phyloP scores from a whole-genome alignment of 2,888 invertebrate species.

The Apodemia mormo region DNA sequence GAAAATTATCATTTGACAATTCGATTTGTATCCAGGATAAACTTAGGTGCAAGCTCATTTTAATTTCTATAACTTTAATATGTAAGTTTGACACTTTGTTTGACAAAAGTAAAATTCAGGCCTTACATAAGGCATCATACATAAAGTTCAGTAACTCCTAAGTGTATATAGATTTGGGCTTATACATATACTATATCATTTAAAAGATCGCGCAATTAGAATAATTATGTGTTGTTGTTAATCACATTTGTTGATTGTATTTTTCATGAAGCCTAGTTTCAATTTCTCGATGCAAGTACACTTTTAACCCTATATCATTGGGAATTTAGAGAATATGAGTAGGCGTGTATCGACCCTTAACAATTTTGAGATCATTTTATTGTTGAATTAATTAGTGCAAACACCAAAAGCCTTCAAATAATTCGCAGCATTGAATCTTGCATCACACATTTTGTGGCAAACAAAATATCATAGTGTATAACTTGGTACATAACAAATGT shows the following conservation, averaged over 20 bases:
- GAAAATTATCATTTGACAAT: not conserved
- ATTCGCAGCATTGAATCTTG: not conserved
- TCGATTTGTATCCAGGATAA: no score
- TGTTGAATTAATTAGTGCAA: not conserved
- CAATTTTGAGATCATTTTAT: not conserved
- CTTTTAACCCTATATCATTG: not conserved
- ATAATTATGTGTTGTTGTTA: no score
- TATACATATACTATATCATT: not conserved
- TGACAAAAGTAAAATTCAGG: not conserved
- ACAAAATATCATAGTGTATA: conserved; percentile 15
- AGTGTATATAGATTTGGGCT: not conserved
- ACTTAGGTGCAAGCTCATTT: no score
- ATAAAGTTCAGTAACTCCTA: not conserved
- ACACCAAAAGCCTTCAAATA: conserved; percentile 5
- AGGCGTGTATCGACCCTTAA: no score
- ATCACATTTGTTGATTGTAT: not conserved
- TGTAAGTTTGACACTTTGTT: no score
- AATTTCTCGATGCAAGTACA: not conserved
- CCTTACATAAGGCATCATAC: not conserved
- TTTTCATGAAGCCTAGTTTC: not conserved
- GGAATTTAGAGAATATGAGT: not conserved
- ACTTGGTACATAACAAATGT: conserved; percentile 2
- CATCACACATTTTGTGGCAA: conserved; percentile 12
- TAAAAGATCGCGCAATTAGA: no score
- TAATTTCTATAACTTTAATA: no score